These are phyloP conservation scores for Tychaedon coryphoeus DNA, from an alignment of 2,113 vertebrate species.

Conservation along the genomic window DNA sequence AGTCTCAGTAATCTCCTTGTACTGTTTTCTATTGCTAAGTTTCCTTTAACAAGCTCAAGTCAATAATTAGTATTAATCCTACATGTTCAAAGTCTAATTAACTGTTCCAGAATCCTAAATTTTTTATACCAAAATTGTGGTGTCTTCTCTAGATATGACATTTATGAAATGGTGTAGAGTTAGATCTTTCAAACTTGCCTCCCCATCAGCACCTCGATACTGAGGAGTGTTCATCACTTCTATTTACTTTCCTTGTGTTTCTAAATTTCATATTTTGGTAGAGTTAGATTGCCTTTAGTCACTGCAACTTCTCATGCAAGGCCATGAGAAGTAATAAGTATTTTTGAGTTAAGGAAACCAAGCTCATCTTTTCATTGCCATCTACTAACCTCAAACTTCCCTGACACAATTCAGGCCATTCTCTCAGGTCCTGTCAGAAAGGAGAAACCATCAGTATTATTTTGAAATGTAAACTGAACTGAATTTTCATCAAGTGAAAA, in stretches of 20 bases:
- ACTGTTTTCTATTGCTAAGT: background rate
- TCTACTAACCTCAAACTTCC: background rate
- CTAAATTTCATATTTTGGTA: background rate
- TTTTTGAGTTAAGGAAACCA: background rate
- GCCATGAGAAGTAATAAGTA: fast-evolving
- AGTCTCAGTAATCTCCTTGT: background rate
- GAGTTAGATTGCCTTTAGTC: background rate
- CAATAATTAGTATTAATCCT: background rate
- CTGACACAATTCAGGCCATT: background rate
- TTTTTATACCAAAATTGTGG: background rate
- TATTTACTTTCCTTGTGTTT: background rate
- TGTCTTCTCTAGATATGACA: background rate
- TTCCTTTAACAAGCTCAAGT: background rate
- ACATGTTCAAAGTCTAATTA: background rate
- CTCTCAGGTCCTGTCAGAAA: background rate
- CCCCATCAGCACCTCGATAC: background rate
- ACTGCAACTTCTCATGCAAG: background rate
- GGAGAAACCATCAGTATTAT: background rate
- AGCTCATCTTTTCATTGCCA: background rate
- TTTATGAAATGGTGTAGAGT: background rate
- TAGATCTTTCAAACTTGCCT: background rate
- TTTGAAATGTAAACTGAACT: background rate
- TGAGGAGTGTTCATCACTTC: background rate
- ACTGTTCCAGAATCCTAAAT: background rate
- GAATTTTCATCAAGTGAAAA: background rate